Percentiles rank a stretch among this genome's conserved stretches.
These are phyloP conservation scores for Nasonovia ribisnigri DNA, from an alignment of 2,888 invertebrate species.

Conservation along the genomic window DNA sequence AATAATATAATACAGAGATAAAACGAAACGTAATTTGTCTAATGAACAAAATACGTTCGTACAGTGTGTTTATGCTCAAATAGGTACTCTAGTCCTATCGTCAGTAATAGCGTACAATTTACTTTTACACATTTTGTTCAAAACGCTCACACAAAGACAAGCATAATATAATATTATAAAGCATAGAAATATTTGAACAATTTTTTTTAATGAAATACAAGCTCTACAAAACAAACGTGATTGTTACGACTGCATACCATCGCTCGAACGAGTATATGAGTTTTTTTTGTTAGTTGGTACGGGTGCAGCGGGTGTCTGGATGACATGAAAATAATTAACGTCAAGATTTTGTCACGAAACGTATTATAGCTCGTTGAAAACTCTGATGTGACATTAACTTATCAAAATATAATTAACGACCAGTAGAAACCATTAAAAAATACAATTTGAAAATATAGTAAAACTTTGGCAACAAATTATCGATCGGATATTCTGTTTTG, in stretches of 20 bases:
- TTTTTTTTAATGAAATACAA: not conserved
- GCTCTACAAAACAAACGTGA: not conserved
- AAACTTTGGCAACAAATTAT: not conserved
- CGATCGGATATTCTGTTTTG: not conserved
- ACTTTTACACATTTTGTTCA: not conserved
- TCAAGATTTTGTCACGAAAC: not conserved
- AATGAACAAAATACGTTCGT: not conserved
- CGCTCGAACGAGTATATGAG: not conserved
- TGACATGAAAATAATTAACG: not conserved
- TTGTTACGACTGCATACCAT: not conserved
- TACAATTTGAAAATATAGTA: not conserved
- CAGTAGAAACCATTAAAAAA: not conserved
- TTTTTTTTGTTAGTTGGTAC: not conserved
- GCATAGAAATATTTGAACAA: not conserved
- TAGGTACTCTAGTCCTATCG: not conserved
- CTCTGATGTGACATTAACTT: constrained; percentile 17
- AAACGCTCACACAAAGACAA: not conserved
- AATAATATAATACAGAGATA: not conserved
- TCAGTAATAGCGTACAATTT: not conserved
- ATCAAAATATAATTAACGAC: constrained; percentile 34
- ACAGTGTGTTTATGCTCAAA: not conserved
- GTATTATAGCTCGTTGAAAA: not conserved
- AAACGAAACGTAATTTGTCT: not conserved
- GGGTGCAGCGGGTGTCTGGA: not conserved
- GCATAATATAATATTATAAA: not conserved